phyloP scores from a whole-genome alignment of 2,888 invertebrate genomes.

The Monochamus alternatus region DNA sequence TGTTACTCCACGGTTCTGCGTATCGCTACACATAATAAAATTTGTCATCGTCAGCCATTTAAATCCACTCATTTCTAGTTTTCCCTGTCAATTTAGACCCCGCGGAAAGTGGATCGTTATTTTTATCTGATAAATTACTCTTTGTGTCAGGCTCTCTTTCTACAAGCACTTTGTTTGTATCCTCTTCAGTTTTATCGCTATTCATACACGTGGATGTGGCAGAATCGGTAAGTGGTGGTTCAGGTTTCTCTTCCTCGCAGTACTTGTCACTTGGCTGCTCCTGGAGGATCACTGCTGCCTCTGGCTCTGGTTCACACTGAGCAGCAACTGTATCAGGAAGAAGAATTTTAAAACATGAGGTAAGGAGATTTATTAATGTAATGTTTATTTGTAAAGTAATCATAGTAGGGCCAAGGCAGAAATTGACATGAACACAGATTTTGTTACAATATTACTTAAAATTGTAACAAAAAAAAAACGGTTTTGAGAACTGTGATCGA shows the following conservation, averaged over 20 bases:
- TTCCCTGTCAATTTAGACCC: conserved; percentile 56
- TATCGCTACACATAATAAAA: background rate
- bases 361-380: no score
- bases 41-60: conserved; percentile 22
- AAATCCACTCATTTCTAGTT: conserved; percentile 56
- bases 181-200: conserved; percentile 8
- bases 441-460: no score
- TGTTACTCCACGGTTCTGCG: background rate
- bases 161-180: conserved; percentile 16
- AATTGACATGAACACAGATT: no score
- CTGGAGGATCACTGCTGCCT: background rate
- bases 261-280: background rate
- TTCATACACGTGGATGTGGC: background rate
- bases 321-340: background rate
- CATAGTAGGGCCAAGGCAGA: no score
- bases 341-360: background rate
- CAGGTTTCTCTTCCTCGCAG: background rate
- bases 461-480: no score
- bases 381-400: no score
- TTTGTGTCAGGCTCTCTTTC: conserved; percentile 37
- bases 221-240: background rate
- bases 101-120: conserved; percentile 37
- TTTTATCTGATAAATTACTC: conserved; percentile 43
- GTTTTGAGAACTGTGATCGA: no score
- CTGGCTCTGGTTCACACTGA: background rate